Evolutionary conservation across 1,140 invertebrate genomes (phyloP).

Genomic region (Drosophila orena): DNA sequence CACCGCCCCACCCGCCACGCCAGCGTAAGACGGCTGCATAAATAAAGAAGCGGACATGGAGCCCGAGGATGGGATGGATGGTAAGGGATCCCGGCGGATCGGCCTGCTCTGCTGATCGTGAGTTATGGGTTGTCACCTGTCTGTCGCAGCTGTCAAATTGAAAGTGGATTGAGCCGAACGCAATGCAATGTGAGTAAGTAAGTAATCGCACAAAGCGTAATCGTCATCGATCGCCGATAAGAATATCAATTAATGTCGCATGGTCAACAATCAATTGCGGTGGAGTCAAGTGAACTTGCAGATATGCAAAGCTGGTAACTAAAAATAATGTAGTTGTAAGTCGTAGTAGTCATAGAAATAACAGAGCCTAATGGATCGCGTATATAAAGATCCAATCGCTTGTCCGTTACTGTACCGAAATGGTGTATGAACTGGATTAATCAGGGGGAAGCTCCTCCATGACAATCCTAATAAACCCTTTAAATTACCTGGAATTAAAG

Average conservation of each 20-base stretch:
- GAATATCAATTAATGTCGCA: constrained; percentile 84
- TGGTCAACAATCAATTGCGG: constrained; percentile 29
- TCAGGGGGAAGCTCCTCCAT: not conserved
- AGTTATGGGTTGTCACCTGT: constrained; percentile 85
- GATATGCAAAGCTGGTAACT: not conserved
- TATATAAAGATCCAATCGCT: too few species aligned
- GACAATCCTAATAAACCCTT: not conserved
- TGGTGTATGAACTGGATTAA: too few species aligned
- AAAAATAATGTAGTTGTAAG: not conserved
- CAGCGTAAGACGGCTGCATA: constrained; percentile 66
- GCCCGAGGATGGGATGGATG: constrained; percentile 16
- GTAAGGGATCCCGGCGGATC: constrained; percentile 34
- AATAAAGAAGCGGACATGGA: constrained; percentile 73
- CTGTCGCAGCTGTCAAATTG: constrained; percentile 84
- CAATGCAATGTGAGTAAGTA: constrained; percentile 33
- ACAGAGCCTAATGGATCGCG: too few species aligned
- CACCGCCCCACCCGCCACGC: not conserved
- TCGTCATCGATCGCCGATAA: constrained; percentile 80
- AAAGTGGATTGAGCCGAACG: constrained; percentile 79
- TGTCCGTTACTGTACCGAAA: too few species aligned
- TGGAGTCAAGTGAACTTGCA: constrained; percentile 7
- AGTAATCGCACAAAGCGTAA: constrained; percentile 57
- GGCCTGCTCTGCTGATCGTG: constrained; percentile 52
- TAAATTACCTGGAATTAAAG: too few species aligned
- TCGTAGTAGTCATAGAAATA: not conserved